phyloP scores from a whole-genome alignment of 1,140 invertebrate species.

The Drosophila persimilis region DNA sequence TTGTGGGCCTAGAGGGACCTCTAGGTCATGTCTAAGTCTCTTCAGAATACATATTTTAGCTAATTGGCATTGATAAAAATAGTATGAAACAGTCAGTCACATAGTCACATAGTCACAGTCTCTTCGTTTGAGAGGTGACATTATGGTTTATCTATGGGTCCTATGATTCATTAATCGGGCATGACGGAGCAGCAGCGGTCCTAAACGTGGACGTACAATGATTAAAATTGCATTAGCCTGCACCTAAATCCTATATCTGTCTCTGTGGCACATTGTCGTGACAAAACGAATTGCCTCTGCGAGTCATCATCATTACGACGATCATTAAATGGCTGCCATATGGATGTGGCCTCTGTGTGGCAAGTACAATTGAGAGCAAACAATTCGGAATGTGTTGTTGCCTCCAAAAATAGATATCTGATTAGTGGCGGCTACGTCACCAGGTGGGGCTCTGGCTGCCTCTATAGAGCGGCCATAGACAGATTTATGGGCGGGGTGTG shows the following conservation, averaged over 20 bases:
- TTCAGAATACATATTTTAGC: constrained; percentile 39
- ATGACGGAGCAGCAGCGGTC: constrained; percentile 52
- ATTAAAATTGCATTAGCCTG: constrained; percentile 61
- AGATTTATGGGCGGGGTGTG: constrained; percentile 57
- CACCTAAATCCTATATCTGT: constrained; percentile 23
- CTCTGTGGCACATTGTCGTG: constrained; percentile 51
- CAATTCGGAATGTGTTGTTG: constrained; percentile 50
- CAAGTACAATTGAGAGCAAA: constrained; percentile 65
- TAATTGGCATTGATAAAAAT: constrained; percentile 62
- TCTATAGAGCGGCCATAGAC: constrained; percentile 16
- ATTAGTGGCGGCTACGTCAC: constrained; percentile 77
- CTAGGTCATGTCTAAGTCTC: too few species aligned
- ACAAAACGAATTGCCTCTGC: constrained; percentile 45
- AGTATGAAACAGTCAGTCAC: constrained; percentile 28
- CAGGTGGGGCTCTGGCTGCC: constrained; percentile 57
- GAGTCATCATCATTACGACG: constrained; percentile 28
- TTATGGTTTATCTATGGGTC: constrained; percentile 11
- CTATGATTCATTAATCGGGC: constrained; percentile 64
- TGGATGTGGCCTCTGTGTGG: constrained; percentile 15
- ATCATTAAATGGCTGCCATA: constrained; percentile 14
- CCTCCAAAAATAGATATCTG: constrained; percentile 72
- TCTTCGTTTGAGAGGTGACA: constrained; percentile 1
- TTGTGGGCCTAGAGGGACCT: too few species aligned
- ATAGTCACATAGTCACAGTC: not conserved
- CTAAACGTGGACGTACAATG: constrained; percentile 29